Conservation (phyloP, 2,113 vertebrate species). For the Carettochelys insculpta region DNA sequence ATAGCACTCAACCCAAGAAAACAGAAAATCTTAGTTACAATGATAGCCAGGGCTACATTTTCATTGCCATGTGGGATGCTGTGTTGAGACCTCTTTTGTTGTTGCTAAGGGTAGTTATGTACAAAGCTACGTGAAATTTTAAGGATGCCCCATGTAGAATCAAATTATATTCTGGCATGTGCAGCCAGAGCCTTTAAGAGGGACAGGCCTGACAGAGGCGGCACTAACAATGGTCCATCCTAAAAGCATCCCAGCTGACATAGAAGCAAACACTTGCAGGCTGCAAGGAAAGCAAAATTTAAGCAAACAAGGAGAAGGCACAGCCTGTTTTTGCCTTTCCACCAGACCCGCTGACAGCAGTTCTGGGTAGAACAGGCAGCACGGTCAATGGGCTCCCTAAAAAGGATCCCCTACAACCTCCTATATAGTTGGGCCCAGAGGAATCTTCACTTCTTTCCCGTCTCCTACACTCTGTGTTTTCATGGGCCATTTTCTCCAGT, state of each 20-base stretch:
- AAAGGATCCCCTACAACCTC: too few species aligned
- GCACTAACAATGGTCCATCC: not conserved
- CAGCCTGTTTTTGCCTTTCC: not conserved
- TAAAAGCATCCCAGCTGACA: not conserved
- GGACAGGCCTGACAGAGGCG: not conserved
- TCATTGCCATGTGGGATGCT: not conserved
- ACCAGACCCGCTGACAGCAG: too few species aligned
- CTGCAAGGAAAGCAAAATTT: not conserved
- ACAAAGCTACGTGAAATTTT: not conserved
- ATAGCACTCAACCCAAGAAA: constrained; percentile 2
- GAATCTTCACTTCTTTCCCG: too few species aligned
- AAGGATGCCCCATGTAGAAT: not conserved
- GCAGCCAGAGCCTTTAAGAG: not conserved
- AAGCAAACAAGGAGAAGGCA: not conserved
- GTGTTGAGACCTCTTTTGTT: accelerated
- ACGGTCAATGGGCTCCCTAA: too few species aligned
- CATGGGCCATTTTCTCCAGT: too few species aligned
- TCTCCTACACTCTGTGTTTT: too few species aligned
- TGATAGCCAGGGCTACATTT: constrained; percentile 16
- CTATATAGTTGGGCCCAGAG: too few species aligned
- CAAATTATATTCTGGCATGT: not conserved
- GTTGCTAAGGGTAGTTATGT: not conserved
- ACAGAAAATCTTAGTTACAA: constrained; percentile 20
- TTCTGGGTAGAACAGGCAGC: too few species aligned
- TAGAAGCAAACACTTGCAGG: not conserved